Evolutionary conservation across 2,888 invertebrate genomes (phyloP).

Genomic region (Coleophora flavipennella): DNA sequence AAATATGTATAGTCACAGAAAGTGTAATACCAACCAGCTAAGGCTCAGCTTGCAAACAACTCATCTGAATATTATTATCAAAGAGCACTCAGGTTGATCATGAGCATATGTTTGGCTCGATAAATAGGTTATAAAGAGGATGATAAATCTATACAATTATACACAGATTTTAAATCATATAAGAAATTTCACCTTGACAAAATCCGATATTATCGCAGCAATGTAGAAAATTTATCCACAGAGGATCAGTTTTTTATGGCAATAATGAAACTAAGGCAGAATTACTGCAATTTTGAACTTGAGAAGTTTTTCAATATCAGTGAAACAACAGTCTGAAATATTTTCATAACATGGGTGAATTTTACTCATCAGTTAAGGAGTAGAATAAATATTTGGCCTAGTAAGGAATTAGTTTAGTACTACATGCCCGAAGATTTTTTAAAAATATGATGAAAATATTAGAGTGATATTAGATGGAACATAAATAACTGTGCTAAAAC

Average conservation of each 20-base stretch:
- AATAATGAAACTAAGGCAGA: background rate
- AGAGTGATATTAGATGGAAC: conserved; percentile 8
- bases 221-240: background rate
- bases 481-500: conserved; percentile 7
- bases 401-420: conserved; percentile 3
- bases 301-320: background rate
- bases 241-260: conserved; percentile 3
- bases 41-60: too few relatives aligned
- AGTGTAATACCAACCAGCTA: too few relatives aligned
- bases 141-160: background rate
- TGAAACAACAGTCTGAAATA: background rate
- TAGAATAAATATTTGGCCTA: too few relatives aligned
- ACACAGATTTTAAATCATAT: too few relatives aligned
- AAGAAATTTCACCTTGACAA: too few relatives aligned
- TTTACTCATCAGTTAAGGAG: too few relatives aligned
- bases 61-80: too few relatives aligned
- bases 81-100: background rate
- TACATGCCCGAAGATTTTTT: conserved; percentile 3
- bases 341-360: background rate
- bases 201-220: background rate
- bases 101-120: background rate
- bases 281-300: conserved; percentile 2
- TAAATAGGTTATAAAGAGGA: background rate
- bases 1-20: too few relatives aligned
- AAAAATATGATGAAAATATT: conserved; percentile 1